Evolutionary conservation across 2,888 invertebrate species (phyloP).

Genomic region (Orthosia incerta): DNA sequence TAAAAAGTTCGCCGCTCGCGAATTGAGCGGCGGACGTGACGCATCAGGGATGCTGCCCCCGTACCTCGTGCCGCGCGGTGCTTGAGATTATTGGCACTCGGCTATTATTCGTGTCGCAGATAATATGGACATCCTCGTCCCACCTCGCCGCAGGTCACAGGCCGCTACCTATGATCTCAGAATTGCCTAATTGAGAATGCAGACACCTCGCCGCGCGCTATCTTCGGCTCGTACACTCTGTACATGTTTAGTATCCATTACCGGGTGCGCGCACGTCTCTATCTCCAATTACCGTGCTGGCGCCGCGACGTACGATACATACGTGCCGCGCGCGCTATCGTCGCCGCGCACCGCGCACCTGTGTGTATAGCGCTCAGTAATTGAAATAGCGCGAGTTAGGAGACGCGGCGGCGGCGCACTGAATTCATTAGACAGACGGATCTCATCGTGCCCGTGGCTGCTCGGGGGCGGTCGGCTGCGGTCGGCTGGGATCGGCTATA

Average conservation of each 20-base stretch:
- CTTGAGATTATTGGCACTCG: conserved; percentile 64
- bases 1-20: conserved; percentile 26
- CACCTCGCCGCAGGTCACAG: conserved; percentile 54
- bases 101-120: conserved; percentile 55
- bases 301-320: conserved; percentile 47
- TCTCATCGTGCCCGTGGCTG: conserved; percentile 46
- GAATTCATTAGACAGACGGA: conserved; percentile 68
- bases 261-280: conserved; percentile 63
- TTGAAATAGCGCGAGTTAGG: conserved; percentile 67
- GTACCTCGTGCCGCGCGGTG: conserved; percentile 20
- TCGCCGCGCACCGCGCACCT: conserved; percentile 12
- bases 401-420: conserved; percentile 50
- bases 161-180: conserved; percentile 59
- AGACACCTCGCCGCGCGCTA: conserved; percentile 63
- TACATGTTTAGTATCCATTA: conserved; percentile 63
- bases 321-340: conserved; percentile 53
- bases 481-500: conserved; percentile 39
- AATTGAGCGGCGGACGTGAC: conserved; percentile 39
- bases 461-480: conserved; percentile 17
- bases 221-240: conserved; percentile 37
- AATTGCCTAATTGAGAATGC: conserved; percentile 73
- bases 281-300: conserved; percentile 58
- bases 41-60: conserved; percentile 33
- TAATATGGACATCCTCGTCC: conserved; percentile 67
- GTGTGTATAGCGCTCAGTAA: conserved; percentile 55